Evolutionary conservation across 2,888 invertebrate species (phyloP), one percentile per base, ranked within the genome.

Genomic region (Microdon myrmicae): DNA sequence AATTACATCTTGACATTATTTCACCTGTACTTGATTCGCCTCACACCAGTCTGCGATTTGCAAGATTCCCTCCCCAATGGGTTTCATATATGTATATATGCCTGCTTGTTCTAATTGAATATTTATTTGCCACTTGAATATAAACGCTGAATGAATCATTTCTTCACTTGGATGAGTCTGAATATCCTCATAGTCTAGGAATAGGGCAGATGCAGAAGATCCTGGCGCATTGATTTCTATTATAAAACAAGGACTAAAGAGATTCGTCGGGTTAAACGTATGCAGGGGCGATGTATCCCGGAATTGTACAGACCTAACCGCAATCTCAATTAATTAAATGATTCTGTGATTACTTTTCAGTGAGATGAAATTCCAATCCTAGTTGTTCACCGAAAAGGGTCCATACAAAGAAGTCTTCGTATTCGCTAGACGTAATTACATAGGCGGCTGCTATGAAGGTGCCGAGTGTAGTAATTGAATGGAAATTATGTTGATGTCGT

Each of bases 401-500:
- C n/a, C n/a, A 56, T 56, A 28, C 39, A 51, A 43, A 41, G 37
- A 25, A 51, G 32, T 49, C 49, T 56, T 56, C 38, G 39, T 23
- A 20, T 34, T 16, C 29, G 8, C 35, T 43, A 37, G 41, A 56
- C 43, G 37, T 41, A 47, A 23, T 39, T 47, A 23, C 17, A 12
- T 22, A 41, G 25, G 20, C 19, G 39, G 38, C 19, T 25, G 39
- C 20, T 29, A 17, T 14, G 37, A 19, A 20, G 28, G n/a, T 35
- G 56, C 32, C 43, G 51, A 47, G 26, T 41, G 56, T 47, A 64
- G 64, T 64, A 58, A 64, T 64, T 64, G 51, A 56, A 53, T 58
- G 64, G 58, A 64, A 64, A 64, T 64, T 64, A 41, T 64, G 64
- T 51, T 53, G 64, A 58, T 58, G 53, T 58, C 58, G 56, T 58